Percentiles rank a stretch among this genome's conserved stretches.
phyloP scores from a whole-genome alignment of 2,113 vertebrate genomes.

The Carassius gibelio region DNA sequence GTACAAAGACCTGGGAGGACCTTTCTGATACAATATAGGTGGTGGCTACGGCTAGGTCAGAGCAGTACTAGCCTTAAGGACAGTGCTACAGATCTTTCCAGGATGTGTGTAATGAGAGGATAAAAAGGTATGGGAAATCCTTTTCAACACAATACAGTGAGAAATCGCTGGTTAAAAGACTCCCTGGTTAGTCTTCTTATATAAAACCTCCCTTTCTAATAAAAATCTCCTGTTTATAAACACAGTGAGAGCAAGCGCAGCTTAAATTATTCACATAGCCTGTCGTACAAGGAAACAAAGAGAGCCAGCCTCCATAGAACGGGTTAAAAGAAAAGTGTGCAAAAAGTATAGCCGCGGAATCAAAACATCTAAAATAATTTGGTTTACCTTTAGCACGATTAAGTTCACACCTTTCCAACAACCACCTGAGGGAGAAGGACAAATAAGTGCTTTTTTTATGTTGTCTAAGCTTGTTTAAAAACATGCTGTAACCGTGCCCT shows the following conservation, averaged over 20 bases:
- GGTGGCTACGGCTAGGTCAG: not conserved
- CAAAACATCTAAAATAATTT: not conserved
- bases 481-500: constrained; percentile 24
- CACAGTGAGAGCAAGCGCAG: constrained; percentile 36
- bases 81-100: constrained; percentile 54
- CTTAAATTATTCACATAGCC: constrained; percentile 41
- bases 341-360: not conserved
- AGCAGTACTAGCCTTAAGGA: constrained; percentile 50
- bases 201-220: constrained; percentile 23
- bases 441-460: constrained; percentile 38
- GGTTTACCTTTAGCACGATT: not conserved
- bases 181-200: constrained; percentile 22
- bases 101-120: not conserved
- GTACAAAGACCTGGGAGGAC: constrained; percentile 31
- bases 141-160: constrained; percentile 44
- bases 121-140: not conserved
- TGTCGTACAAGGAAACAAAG: constrained; percentile 7
- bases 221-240: constrained; percentile 5
- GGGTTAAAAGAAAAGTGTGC: constrained; percentile 29
- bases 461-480: constrained; percentile 31
- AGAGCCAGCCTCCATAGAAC: not conserved
- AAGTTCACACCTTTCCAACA: not conserved
- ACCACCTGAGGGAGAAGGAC: not conserved
- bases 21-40: not conserved
- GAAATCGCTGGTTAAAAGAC: constrained; percentile 55